A percentile compares a stretch with the other conserved stretches of the same genome.
Conservation (phyloP, 2,113 vertebrate species). For the Myotis brandtii region DNA sequence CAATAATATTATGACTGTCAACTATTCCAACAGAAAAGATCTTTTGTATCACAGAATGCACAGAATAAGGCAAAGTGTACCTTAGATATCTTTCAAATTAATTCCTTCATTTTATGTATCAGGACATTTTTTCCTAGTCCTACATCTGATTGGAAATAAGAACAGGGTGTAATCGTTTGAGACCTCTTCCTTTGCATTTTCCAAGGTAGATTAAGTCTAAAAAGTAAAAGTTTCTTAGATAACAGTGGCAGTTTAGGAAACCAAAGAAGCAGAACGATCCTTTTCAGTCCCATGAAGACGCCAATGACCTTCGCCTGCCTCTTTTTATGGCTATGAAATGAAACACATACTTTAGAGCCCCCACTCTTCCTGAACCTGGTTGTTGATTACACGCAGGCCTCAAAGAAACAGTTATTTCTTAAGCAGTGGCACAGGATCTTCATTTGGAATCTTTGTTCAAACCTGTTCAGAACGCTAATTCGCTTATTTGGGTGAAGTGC, state of each 20-base stretch:
- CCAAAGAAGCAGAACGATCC: not conserved
- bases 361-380: not conserved
- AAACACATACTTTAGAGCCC: not conserved
- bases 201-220: not conserved
- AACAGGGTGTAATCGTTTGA: not conserved
- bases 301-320: not conserved
- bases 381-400: not conserved
- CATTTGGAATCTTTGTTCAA: not conserved
- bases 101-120: not conserved
- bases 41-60: not conserved
- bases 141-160: not conserved
- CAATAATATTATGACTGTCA: not conserved
- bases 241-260: not conserved
- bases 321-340: not conserved
- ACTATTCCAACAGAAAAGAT: not conserved
- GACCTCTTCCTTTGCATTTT: not conserved
- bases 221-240: not conserved
- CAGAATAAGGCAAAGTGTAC: not conserved
- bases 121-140: not conserved
- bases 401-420: constrained; percentile 21
- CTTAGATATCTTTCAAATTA: not conserved
- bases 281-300: not conserved
- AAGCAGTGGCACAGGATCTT: not conserved
- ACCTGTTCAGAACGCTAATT: not conserved
- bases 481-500: not conserved